phyloP scores from a whole-genome alignment of 2,888 invertebrate species.

The Acleris cristana region DNA sequence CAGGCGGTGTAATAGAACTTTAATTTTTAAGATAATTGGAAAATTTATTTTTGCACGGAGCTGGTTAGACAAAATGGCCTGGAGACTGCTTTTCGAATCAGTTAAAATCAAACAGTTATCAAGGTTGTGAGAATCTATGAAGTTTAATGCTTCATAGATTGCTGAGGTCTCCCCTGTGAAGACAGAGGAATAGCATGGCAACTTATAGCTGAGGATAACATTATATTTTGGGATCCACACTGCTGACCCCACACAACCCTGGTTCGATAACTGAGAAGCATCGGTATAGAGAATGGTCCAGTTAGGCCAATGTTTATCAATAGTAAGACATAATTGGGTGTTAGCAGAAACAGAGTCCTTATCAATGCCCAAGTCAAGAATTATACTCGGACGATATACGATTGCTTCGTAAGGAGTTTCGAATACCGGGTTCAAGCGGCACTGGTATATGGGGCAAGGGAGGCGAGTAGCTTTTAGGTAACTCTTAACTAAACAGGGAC shows the following conservation, averaged over 20 bases:
- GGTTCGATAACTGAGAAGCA: background rate
- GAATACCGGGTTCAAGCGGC: background rate
- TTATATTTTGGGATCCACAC: slow-evolving; percentile 6
- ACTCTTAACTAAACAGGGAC: slow-evolving; percentile 1
- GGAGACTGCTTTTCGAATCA: background rate
- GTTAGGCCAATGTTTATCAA: slow-evolving; percentile 3
- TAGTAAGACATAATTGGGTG: background rate
- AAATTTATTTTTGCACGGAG: background rate
- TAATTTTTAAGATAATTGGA: background rate
- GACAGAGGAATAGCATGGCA: background rate
- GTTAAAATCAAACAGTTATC: slow-evolving; percentile 1
- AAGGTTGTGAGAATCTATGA: slow-evolving; percentile 5
- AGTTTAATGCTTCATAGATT: slow-evolving; percentile 2
- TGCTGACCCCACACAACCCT: background rate
- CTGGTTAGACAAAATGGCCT: background rate
- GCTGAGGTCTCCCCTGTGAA: slow-evolving; percentile 1
- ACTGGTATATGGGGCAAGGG: background rate
- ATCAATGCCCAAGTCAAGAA: slow-evolving; percentile 1
- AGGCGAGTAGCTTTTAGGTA: background rate
- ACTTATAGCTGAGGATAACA: background rate
- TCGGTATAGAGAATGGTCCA: background rate
- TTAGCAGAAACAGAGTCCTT: background rate
- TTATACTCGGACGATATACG: background rate
- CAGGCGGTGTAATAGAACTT: background rate
- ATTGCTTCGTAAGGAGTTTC: slow-evolving; percentile 5